Conservation (phyloP, 2,888 invertebrate species). For the Eupithecia vulgata region DNA sequence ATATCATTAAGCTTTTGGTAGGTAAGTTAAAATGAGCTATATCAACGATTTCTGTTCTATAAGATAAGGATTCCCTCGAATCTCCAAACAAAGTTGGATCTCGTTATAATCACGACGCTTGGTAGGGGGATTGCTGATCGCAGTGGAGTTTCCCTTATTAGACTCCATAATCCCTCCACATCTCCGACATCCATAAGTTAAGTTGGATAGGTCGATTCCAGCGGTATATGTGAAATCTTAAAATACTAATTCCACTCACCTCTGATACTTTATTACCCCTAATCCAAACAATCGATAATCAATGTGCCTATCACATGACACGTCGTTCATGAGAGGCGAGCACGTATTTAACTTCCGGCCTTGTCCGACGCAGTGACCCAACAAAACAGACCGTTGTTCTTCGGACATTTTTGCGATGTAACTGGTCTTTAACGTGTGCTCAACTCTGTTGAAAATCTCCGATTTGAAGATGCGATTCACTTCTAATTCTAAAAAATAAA, state of each 20-base stretch:
- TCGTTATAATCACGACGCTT: no score
- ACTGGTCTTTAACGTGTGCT: slow-evolving; percentile 72
- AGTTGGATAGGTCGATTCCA: background rate
- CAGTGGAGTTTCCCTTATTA: no score
- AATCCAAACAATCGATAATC: slow-evolving; percentile 85
- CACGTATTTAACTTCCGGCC: slow-evolving; percentile 84
- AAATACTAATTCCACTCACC: slow-evolving; percentile 53
- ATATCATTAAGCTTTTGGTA: background rate
- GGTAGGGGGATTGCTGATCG: no score
- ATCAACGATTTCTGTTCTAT: no score
- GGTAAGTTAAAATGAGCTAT: background rate
- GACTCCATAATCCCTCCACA: no score
- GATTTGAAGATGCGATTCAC: slow-evolving; percentile 85
- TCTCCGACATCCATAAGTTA: no score
- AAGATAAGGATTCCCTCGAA: no score
- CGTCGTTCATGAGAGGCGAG: slow-evolving; percentile 85
- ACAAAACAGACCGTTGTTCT: slow-evolving; percentile 81
- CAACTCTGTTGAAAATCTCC: slow-evolving; percentile 83
- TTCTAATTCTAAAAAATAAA: slow-evolving; percentile 80
- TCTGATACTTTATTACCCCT: slow-evolving; percentile 70
- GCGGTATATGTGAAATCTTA: no score
- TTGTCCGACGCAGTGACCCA: slow-evolving; percentile 80
- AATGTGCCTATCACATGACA: slow-evolving; percentile 80
- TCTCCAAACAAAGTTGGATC: no score
- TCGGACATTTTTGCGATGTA: slow-evolving; percentile 70